Percentiles rank a stretch among this genome's conserved stretches.
Evolutionary conservation across 2,113 vertebrate species (phyloP).

Genomic region (Eulemur macaco): DNA sequence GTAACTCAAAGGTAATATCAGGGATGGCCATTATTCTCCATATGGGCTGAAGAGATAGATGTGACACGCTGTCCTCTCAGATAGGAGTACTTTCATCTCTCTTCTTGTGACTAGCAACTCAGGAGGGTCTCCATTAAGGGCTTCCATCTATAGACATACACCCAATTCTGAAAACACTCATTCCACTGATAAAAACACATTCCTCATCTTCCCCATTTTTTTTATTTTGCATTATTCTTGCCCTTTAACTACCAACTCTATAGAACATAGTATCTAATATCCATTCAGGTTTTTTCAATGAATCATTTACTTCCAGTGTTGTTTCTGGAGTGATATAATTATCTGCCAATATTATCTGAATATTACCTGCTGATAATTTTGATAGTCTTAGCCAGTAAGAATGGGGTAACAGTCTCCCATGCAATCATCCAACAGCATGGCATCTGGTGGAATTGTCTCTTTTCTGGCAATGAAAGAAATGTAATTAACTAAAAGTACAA

Average conservation of each 20-base stretch:
- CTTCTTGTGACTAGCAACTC: background rate
- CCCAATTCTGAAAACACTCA: conserved; percentile 14
- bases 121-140: background rate
- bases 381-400: background rate
- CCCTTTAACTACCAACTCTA: background rate
- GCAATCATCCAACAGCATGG: background rate
- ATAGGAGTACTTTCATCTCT: conserved; percentile 44
- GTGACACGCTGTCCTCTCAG: background rate
- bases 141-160: background rate
- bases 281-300: background rate
- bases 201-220: background rate
- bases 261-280: background rate
- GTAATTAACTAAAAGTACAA: conserved; percentile 20
- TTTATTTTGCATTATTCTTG: background rate
- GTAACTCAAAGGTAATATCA: conserved; percentile 34
- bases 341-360: background rate
- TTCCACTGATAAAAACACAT: background rate
- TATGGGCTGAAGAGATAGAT: background rate
- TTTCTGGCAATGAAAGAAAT: conserved; percentile 18
- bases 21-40: background rate
- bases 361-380: conserved; percentile 8
- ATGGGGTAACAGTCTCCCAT: background rate
- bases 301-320: background rate
- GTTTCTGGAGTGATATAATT: conserved; percentile 2
- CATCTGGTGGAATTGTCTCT: background rate